Conservation (phyloP, 2,888 invertebrate genomes). For the Thyatira batis region DNA sequence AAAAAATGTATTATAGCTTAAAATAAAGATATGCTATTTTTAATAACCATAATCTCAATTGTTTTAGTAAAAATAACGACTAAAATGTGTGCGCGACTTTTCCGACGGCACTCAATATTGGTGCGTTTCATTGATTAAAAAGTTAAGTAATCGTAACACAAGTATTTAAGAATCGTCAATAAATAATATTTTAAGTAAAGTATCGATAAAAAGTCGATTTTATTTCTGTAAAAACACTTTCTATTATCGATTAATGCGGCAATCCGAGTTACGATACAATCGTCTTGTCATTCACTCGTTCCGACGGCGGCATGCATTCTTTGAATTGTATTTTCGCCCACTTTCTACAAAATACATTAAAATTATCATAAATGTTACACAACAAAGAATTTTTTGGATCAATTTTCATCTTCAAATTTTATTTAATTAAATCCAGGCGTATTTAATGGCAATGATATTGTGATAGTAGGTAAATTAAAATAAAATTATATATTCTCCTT, state of each 20-base stretch:
- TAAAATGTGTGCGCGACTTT: not conserved
- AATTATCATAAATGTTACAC: no score
- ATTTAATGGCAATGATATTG: not conserved
- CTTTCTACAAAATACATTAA: slow-evolving; percentile 35
- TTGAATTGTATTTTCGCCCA: slow-evolving; percentile 28
- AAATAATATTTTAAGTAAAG: not conserved
- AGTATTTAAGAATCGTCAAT: not conserved
- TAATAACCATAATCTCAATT: no score
- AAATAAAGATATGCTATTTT: not conserved
- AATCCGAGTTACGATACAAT: slow-evolving; percentile 26
- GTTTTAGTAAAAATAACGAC: no score
- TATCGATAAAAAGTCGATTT: not conserved
- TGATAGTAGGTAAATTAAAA: no score
- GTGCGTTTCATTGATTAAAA: no score
- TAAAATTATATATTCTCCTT: slow-evolving; percentile 9
- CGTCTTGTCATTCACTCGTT: slow-evolving; percentile 21
- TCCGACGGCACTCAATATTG: not conserved
- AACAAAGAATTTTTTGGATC: no score
- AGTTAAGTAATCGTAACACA: not conserved
- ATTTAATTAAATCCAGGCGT: not conserved
- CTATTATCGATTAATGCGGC: slow-evolving; percentile 24
- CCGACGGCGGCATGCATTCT: slow-evolving; percentile 25
- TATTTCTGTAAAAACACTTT: slow-evolving; percentile 12
- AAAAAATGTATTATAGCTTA: slow-evolving; percentile 10
- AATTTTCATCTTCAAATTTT: no score